Conservation (phyloP, 37 sponge, comb jelly and placozoan genomes). For the Hormiphora californensis region DNA sequence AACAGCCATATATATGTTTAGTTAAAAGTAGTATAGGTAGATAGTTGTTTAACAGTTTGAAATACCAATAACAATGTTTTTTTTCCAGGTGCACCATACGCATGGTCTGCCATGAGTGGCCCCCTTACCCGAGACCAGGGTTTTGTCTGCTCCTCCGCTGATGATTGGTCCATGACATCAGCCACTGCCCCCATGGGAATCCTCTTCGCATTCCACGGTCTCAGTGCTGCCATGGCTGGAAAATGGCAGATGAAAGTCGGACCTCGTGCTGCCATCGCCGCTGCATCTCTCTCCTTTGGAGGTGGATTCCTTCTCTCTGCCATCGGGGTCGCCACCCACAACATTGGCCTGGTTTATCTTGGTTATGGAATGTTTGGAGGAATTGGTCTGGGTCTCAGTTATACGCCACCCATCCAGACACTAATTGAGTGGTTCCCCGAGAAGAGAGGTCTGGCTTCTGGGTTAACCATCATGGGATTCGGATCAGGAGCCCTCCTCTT, state of each 20-base stretch:
- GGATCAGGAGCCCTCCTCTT: slow-evolving; percentile 45
- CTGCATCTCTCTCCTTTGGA: background rate
- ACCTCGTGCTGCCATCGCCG: slow-evolving; percentile 15
- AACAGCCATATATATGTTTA: too few species aligned
- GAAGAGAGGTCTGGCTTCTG: slow-evolving; percentile 21
- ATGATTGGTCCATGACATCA: slow-evolving; percentile 52
- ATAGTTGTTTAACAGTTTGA: too few species aligned
- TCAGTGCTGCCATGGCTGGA: slow-evolving; percentile 35
- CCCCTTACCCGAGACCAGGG: slow-evolving; percentile 32
- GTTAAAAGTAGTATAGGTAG: too few species aligned
- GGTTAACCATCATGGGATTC: slow-evolving; percentile 33
- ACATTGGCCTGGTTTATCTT: slow-evolving; percentile 17
- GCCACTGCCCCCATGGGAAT: slow-evolving; percentile 24
- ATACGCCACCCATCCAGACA: slow-evolving; percentile 39
- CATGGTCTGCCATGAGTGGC: slow-evolving; percentile 37
- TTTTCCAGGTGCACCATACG: slow-evolving; percentile 44
- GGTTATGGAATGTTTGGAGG: slow-evolving; percentile 23
- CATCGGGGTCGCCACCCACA: slow-evolving; percentile 28
- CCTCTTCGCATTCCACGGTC: slow-evolving; percentile 53
- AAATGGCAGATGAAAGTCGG: slow-evolving; percentile 54
- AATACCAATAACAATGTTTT: too few species aligned
- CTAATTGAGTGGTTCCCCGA: slow-evolving; percentile 53
- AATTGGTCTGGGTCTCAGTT: slow-evolving; percentile 2
- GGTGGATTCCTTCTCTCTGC: slow-evolving; percentile 37
- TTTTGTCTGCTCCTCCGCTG: slow-evolving; percentile 48